Conservation (phyloP, 2,888 invertebrate species). For the Drosophila niveifrons region DNA sequence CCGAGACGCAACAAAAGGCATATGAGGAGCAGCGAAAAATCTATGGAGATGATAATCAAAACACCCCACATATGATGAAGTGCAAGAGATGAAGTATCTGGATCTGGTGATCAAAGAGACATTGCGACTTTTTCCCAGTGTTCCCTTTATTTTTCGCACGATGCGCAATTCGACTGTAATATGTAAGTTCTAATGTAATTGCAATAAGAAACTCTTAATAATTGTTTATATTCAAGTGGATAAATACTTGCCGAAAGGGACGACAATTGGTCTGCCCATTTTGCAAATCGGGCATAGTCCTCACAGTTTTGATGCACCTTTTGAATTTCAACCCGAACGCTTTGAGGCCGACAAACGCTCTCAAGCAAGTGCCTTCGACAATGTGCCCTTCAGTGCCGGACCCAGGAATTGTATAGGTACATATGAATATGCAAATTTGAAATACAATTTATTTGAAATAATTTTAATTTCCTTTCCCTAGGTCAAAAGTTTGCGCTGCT, state of each 20-base stretch:
- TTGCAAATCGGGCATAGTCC: conserved; percentile 74
- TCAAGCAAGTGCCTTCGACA: conserved; percentile 85
- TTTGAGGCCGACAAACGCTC: conserved; percentile 56
- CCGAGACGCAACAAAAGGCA: conserved; percentile 86
- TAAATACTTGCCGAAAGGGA: conserved; percentile 68
- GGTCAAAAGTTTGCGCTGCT: conserved; percentile 86
- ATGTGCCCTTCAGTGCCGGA: conserved; percentile 88
- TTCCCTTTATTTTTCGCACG: conserved; percentile 76
- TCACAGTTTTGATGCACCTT: conserved; percentile 71
- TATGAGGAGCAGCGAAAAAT: conserved; percentile 86
- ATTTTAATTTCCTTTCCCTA: conserved; percentile 12
- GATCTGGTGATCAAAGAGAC: conserved; percentile 80
- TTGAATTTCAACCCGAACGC: conserved; percentile 86
- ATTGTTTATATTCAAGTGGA: conserved; percentile 60
- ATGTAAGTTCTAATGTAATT: conserved; percentile 55
- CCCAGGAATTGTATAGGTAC: conserved; percentile 86
- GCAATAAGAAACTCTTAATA: not conserved
- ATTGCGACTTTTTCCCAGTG: conserved; percentile 78
- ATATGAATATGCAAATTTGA: not conserved
- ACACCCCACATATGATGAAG: conserved; percentile 65
- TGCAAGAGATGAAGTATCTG: conserved; percentile 78
- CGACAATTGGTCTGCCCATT: conserved; percentile 67
- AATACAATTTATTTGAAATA: not conserved
- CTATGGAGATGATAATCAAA: conserved; percentile 84
- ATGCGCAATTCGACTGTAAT: conserved; percentile 59